Conservation (phyloP, 2,888 invertebrate genomes). For the Pseudoips prasinana region DNA sequence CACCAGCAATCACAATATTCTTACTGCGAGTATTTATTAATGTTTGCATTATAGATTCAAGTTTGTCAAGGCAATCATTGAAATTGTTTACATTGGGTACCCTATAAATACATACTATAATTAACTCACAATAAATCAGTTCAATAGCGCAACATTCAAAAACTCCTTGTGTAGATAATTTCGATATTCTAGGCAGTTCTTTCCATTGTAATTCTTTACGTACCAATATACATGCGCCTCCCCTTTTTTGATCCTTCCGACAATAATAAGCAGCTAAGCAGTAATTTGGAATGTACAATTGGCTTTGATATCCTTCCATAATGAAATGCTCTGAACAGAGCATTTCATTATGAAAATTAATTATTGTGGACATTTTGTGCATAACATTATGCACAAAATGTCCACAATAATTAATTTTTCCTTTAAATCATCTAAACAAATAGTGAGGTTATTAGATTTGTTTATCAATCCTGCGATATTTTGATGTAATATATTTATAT, state of each 20-base stretch:
- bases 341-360: too few species aligned
- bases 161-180: neutral
- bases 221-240: slow-evolving; percentile 1
- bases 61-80: neutral
- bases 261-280: slow-evolving; percentile 1
- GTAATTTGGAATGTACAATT: neutral
- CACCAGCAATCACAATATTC: slow-evolving; percentile 1
- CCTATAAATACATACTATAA: neutral
- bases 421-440: slow-evolving; percentile 1
- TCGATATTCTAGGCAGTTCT: neutral
- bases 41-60: neutral
- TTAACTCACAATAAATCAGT: neutral
- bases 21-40: neutral
- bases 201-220: neutral
- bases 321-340: slow-evolving; percentile 3
- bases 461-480: slow-evolving; percentile 1
- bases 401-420: neutral
- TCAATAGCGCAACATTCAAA: slow-evolving; percentile 1
- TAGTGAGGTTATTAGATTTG: neutral
- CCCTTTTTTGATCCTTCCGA: slow-evolving; percentile 1
- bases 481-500: slow-evolving; percentile 1
- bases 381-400: neutral
- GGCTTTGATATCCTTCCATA: neutral
- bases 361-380: too few species aligned
- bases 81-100: neutral